Evolutionary conservation across 1,140 invertebrate species (phyloP), one percentile per base, ranked within the genome.

Genomic region (fruit fly (Drosophila melanogaster)): DNA sequence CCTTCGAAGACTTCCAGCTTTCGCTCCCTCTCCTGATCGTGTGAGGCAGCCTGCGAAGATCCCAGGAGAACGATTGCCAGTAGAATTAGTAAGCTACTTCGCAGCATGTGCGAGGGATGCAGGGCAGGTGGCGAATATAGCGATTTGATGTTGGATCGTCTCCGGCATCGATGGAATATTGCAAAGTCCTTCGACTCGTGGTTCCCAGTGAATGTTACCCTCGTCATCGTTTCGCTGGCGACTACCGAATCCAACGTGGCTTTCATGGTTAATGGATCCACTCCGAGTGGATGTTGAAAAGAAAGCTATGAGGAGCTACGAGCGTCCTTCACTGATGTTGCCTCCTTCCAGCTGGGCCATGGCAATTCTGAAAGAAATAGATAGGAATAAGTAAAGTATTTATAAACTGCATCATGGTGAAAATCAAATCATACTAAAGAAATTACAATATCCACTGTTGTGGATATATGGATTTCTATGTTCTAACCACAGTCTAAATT

Each of bases 1-100:
- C 96, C 96, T 93, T 98, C 97, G 46, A 95, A 96, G 37, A 98
- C 95, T 90, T 97, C 96, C 85, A 98, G 95, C 92, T 97, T 95
- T 46, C 96, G 95, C 54, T 96, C 95, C 87, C 95, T 94, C 92
- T 97, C 96, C 64, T 78, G 76, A n/a, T 78, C 65, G 37, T n/a
- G 54, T n/a, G 72, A 57, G 40, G 62, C 59, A 11, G 41, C 58
- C 12, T 40, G 51, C 0, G 55, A 30, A 15, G 41, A 41, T 0
- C 38, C 51, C 35, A 58, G 12, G 26, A 54, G 58, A 35, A 85
- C 54, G 24, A 41, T 53, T 38, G 55, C 64, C 17, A 70, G 40
- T 0, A 64, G 50, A 26, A n/a, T 6, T 1, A 47, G 41, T 7
- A 62, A n/a, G 37, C 46, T 43, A 1, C 37, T 65, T 12, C 37